These are phyloP conservation scores for Acanthosepion esculentum DNA, from an alignment of 2,888 invertebrate genomes.

Conservation along the genomic window DNA sequence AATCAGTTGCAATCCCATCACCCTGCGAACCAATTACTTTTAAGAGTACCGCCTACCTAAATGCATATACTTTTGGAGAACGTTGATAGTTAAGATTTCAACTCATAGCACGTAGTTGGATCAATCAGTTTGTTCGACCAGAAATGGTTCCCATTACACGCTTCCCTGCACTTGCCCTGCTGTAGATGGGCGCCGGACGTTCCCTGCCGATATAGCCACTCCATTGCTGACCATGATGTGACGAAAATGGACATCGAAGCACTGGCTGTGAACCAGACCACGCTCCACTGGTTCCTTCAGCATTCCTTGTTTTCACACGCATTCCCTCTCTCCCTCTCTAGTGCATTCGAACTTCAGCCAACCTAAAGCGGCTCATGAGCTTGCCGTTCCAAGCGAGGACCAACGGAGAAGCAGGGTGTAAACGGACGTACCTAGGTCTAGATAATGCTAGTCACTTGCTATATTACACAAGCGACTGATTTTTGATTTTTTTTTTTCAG, in stretches of 20 bases:
- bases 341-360: neutral
- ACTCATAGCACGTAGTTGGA: neutral
- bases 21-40: neutral
- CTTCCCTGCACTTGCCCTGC: neutral
- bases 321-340: neutral
- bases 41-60: neutral
- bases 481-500: no score
- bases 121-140: conserved; percentile 4
- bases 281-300: neutral
- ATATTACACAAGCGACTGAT: no score
- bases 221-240: neutral
- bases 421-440: no score
- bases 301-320: no score
- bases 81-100: neutral
- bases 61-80: neutral
- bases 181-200: neutral
- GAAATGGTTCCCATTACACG: neutral
- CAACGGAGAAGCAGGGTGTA: no score
- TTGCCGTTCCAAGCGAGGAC: neutral
- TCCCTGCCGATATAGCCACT: neutral
- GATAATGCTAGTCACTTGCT: no score
- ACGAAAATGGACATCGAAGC: conserved; percentile 33
- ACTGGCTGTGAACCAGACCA: neutral
- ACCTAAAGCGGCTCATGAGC: neutral
- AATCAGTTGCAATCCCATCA: neutral